Percentiles rank a stretch among this genome's conserved stretches.
Evolutionary conservation across 2,797 vertebrate genomes (phyloP).

Genomic region (Cichlasoma orientale): DNA sequence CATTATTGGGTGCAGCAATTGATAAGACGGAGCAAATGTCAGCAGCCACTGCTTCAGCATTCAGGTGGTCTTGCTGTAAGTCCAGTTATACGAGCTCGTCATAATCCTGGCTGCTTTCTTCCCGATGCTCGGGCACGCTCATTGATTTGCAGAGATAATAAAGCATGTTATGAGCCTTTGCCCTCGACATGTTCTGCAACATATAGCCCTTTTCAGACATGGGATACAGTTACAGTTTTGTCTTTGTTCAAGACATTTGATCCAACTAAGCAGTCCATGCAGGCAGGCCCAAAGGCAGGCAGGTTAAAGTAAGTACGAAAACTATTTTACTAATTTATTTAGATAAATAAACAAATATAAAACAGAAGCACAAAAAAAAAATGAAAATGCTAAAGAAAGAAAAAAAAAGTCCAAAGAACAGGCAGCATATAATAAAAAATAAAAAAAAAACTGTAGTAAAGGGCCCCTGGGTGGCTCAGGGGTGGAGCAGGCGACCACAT

Average conservation of each 20-base stretch:
- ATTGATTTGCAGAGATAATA: constrained; percentile 79
- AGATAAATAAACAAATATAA: not conserved
- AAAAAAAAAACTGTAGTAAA: not conserved
- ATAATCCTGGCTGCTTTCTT: constrained; percentile 35
- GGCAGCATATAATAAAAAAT: not conserved
- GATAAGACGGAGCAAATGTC: not conserved
- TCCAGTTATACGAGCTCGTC: constrained; percentile 17
- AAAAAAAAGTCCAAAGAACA: too few species aligned
- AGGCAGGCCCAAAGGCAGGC: too few species aligned
- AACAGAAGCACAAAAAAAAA: not conserved
- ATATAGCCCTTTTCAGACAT: constrained; percentile 23
- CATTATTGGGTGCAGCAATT: not conserved
- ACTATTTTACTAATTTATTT: not conserved
- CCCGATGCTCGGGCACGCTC: constrained; percentile 49
- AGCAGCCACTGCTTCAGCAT: not conserved
- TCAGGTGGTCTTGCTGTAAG: constrained; percentile 11
- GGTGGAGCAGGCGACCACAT: too few species aligned
- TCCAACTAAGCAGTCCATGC: not conserved
- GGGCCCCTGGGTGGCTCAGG: too few species aligned
- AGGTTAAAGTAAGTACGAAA: not conserved
- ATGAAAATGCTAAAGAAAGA: not conserved
- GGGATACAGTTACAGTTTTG: not conserved
- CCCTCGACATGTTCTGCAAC: constrained; percentile 55
- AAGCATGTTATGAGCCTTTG: constrained; percentile 71
- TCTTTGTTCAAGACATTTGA: not conserved